Evolutionary conservation across 2,113 vertebrate species (phyloP).

Genomic region (Rhinopomastus cyanomelas): DNA sequence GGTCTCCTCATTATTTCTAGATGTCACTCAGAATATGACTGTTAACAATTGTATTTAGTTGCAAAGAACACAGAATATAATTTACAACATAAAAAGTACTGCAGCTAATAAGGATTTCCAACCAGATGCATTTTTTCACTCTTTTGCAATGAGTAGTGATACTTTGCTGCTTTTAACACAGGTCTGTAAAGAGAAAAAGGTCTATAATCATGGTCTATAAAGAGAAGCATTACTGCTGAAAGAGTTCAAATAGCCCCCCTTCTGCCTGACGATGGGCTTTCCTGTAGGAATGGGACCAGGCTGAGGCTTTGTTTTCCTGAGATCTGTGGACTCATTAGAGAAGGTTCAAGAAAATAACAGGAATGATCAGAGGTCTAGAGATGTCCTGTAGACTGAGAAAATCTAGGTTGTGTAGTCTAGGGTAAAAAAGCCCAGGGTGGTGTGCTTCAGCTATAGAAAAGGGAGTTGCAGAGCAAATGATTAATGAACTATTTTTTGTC

Average conservation of each 20-base stretch:
- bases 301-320: neutral
- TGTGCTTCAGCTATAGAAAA: neutral
- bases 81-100: neutral
- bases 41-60: neutral
- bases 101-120: neutral
- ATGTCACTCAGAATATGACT: neutral
- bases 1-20: slow-evolving; percentile 30
- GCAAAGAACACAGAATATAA: neutral
- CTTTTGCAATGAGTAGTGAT: neutral
- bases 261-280: neutral
- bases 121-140: neutral
- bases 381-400: neutral
- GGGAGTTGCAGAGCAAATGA: neutral
- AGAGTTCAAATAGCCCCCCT: neutral
- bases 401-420: neutral
- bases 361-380: neutral
- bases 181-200: neutral
- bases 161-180: neutral
- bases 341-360: neutral
- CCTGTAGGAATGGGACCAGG: neutral
- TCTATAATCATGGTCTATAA: neutral
- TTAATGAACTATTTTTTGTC: neutral
- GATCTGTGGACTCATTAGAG: neutral
- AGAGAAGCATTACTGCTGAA: neutral
- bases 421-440: neutral